Conservation (phyloP, 1,140 invertebrate genomes). For the Macrostomum lignano region DNA sequence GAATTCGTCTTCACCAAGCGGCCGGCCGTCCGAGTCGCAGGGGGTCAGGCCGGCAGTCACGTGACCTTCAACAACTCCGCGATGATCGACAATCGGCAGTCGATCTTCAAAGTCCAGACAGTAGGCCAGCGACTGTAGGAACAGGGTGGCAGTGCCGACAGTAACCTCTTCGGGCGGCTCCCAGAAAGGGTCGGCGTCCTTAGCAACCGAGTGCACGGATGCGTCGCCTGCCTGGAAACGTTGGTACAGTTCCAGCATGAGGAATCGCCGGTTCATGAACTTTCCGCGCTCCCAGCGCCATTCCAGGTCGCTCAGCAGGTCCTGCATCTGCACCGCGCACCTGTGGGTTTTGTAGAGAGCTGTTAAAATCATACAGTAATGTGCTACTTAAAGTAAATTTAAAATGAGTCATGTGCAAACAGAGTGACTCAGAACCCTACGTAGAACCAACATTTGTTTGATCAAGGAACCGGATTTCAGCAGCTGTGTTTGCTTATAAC, state of each 20-base stretch:
- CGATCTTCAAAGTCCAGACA: conserved; percentile 24
- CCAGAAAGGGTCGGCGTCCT: conserved; percentile 28
- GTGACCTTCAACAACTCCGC: conserved; percentile 22
- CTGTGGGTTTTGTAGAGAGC: conserved; percentile 12
- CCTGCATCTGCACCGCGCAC: conserved; percentile 29
- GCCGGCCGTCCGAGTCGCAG: conserved; percentile 23
- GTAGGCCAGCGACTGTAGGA: conserved; percentile 23
- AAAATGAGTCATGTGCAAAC: too few relatives aligned
- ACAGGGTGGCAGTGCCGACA: conserved; percentile 23
- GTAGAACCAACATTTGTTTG: too few relatives aligned
- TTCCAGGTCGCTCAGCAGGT: conserved; percentile 22
- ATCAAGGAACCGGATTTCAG: too few relatives aligned
- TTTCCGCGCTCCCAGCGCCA: conserved; percentile 28
- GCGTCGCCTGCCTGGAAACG: conserved; percentile 20
- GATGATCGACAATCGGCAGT: conserved; percentile 21
- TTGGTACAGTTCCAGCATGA: conserved; percentile 29
- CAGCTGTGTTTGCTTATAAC: too few relatives aligned
- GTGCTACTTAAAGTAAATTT: too few relatives aligned
- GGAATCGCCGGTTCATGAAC: conserved; percentile 25
- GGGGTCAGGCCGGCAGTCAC: conserved; percentile 21
- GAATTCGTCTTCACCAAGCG: conserved; percentile 20
- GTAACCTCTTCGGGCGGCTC: conserved; percentile 25
- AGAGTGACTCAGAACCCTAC: too few relatives aligned
- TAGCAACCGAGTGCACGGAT: conserved; percentile 13
- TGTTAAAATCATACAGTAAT: neutral